phyloP scores from a whole-genome alignment of 2,888 invertebrate species.

The Loripinus fragilis region DNA sequence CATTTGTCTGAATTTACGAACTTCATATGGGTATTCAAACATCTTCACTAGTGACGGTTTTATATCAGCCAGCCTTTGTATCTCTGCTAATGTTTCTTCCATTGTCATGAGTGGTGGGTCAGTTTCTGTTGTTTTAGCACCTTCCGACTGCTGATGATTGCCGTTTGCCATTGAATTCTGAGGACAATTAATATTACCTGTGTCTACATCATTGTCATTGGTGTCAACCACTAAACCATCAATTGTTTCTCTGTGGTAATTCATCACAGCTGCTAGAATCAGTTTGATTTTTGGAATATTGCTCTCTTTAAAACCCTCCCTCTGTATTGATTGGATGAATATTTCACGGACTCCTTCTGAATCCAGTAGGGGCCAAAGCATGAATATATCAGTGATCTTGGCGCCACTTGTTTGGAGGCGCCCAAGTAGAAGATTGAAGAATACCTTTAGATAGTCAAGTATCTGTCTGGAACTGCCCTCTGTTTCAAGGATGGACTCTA shows the following conservation, averaged over 20 bases:
- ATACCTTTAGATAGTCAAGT: conserved; percentile 49
- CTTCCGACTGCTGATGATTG: background rate
- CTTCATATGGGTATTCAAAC: background rate
- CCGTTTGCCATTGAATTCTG: too few species aligned
- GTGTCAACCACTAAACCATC: conserved; percentile 22
- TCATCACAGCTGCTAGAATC: conserved; percentile 38
- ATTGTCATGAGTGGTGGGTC: background rate
- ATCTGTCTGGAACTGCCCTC: conserved; percentile 28
- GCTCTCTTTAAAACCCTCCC: conserved; percentile 40
- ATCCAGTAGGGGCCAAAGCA: conserved; percentile 55
- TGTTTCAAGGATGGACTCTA: conserved; percentile 38
- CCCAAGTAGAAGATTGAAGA: conserved; percentile 54
- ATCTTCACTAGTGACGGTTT: background rate
- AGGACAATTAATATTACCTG: too few species aligned
- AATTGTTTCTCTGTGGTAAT: conserved; percentile 25
- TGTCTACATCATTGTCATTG: conserved; percentile 14
- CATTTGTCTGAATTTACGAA: background rate
- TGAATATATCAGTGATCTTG: conserved; percentile 50
- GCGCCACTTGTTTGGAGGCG: conserved; percentile 41
- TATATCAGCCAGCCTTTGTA: background rate
- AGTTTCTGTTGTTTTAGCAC: background rate
- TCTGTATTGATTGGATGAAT: conserved; percentile 30
- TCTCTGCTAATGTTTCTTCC: background rate
- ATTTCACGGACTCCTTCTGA: conserved; percentile 40
- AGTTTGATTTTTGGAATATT: conserved; percentile 35